Percentiles rank a stretch among this genome's conserved stretches.
Conservation (phyloP, 2,888 invertebrate genomes). For the Hololepta plana region DNA sequence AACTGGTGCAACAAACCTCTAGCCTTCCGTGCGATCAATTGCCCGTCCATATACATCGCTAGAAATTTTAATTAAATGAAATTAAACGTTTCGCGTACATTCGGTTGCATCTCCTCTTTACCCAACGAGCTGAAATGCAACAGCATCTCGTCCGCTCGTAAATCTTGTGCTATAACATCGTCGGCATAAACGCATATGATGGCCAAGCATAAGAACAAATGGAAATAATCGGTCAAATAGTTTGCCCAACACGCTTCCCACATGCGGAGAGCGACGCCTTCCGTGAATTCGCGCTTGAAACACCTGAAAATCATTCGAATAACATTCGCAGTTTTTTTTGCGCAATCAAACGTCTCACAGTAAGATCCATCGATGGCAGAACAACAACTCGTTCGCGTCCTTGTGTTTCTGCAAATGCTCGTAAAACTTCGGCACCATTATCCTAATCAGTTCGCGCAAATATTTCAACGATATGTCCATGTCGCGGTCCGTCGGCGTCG, state of each 20-base stretch:
- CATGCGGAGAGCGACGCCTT: slow-evolving; percentile 73
- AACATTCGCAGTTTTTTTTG: no score
- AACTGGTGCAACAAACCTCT: slow-evolving; percentile 82
- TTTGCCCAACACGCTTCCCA: slow-evolving; percentile 98
- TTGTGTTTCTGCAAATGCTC: slow-evolving; percentile 65
- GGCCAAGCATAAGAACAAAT: slow-evolving; percentile 82
- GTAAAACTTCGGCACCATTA: slow-evolving; percentile 85
- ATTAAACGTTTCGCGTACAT: neutral
- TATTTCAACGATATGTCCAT: slow-evolving; percentile 86
- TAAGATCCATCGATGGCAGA: slow-evolving; percentile 90
- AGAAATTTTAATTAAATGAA: slow-evolving; percentile 11
- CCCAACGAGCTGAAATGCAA: slow-evolving; percentile 84
- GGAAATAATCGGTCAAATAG: slow-evolving; percentile 91
- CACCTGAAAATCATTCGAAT: slow-evolving; percentile 49
- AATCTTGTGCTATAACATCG: slow-evolving; percentile 80
- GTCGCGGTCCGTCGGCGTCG: slow-evolving; percentile 84
- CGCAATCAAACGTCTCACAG: no score
- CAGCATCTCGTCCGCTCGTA: slow-evolving; percentile 87
- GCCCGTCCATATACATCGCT: slow-evolving; percentile 96
- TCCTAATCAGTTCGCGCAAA: slow-evolving; percentile 66
- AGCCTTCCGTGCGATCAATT: slow-evolving; percentile 76
- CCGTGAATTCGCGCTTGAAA: slow-evolving; percentile 83
- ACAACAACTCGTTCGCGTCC: slow-evolving; percentile 78
- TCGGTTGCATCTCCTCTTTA: slow-evolving; percentile 17
- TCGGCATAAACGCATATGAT: slow-evolving; percentile 86